phyloP scores from a whole-genome alignment of 1,140 invertebrate species.

The Lamellibrachia luymesi region DNA sequence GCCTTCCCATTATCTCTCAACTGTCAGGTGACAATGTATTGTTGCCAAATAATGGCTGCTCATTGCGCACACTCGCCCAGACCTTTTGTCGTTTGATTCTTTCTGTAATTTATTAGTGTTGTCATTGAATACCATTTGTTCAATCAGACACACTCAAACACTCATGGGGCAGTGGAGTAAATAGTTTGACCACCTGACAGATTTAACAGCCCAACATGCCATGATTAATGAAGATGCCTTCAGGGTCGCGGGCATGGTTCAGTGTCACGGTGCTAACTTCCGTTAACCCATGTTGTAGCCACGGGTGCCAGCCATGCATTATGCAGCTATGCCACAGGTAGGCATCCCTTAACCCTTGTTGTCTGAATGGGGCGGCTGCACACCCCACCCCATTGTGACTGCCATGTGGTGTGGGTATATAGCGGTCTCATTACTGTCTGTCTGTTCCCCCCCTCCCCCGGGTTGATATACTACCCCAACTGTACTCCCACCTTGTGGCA shows the following conservation, averaged over 20 bases:
- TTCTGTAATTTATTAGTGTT: not conserved
- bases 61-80: not conserved
- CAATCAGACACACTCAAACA: not conserved
- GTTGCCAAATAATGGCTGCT: not conserved
- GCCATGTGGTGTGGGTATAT: not conserved
- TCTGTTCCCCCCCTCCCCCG: not conserved
- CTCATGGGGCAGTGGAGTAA: not conserved
- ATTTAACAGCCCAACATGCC: not conserved
- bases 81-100: not conserved
- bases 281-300: not conserved
- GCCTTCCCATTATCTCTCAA: not conserved
- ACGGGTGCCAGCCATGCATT: not conserved
- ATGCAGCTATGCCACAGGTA: conserved; percentile 3
- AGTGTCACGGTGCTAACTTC: not conserved
- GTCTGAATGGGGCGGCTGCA: not conserved
- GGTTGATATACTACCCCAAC: not conserved
- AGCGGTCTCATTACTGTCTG: not conserved
- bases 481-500: not conserved
- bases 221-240: conserved; percentile 5
- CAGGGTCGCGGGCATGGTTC: not conserved
- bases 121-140: not conserved
- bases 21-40: not conserved
- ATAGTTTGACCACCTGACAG: not conserved
- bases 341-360: not conserved
- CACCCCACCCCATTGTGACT: not conserved